Evolutionary conservation across 2,888 invertebrate species (phyloP).

Genomic region (Microplitis manilae): DNA sequence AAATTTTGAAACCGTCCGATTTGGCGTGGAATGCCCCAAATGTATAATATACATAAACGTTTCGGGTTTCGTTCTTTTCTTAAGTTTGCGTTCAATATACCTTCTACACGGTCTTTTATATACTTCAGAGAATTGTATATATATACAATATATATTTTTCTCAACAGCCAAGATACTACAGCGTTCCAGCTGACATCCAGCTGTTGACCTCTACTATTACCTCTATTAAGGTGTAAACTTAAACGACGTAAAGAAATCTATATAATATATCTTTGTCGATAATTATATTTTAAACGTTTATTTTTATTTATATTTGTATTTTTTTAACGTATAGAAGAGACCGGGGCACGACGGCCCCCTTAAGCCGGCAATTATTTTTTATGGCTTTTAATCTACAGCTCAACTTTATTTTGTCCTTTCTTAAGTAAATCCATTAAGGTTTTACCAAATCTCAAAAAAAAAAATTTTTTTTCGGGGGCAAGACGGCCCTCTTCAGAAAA

Average conservation of each 20-base stretch:
- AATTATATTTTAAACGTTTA: conserved; percentile 26
- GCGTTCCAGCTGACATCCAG: conserved; percentile 59
- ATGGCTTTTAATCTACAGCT: no score
- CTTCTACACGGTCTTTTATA: background rate
- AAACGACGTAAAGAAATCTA: background rate
- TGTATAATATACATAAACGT: background rate
- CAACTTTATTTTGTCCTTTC: no score
- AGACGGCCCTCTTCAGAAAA: no score
- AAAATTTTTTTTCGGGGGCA: no score
- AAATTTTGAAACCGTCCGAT: no score
- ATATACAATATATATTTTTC: background rate
- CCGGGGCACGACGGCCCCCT: no score
- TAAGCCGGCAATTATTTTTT: no score
- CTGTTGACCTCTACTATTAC: conserved; percentile 49
- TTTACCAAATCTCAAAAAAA: no score
- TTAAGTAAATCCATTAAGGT: no score
- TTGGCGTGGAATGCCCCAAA: no score
- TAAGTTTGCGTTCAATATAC: background rate
- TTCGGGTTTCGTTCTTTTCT: background rate
- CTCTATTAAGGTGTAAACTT: conserved; percentile 10
- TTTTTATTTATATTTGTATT: background rate
- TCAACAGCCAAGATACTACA: conserved; percentile 22
- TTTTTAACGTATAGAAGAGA: background rate
- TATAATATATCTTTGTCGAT: conserved; percentile 14
- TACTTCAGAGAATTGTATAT: background rate